Evolutionary conservation across 2,888 invertebrate genomes (phyloP).

Genomic region (Nomada fabriciana): DNA sequence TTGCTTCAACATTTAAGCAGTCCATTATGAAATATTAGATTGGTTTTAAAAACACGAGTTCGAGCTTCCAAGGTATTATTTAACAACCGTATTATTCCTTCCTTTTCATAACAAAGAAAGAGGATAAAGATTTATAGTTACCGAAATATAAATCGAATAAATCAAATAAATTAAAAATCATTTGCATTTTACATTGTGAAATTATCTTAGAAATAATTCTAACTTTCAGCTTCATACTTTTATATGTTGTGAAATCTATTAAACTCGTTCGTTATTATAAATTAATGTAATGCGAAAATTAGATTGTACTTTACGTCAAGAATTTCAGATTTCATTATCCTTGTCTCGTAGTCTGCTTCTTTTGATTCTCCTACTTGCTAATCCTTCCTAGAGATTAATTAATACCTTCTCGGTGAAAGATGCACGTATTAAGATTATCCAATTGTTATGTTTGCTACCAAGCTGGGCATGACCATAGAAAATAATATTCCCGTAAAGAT

Average conservation of each 20-base stretch:
- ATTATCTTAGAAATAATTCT: background rate
- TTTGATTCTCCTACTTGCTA: conserved; percentile 32
- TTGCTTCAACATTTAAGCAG: conserved; percentile 13
- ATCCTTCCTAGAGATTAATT: conserved; percentile 7
- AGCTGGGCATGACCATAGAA: conserved; percentile 89
- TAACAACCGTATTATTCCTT: background rate
- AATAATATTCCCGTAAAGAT: conserved; percentile 93
- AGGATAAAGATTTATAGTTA: background rate
- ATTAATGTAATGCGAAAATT: conserved; percentile 17
- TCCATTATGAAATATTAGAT: conserved; percentile 17
- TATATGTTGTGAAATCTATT: background rate
- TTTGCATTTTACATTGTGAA: conserved; percentile 2
- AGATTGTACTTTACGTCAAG: conserved; percentile 15
- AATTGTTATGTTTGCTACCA: conserved; percentile 85
- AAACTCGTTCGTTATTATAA: conserved; percentile 11
- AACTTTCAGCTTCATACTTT: conserved; percentile 10
- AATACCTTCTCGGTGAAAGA: conserved; percentile 12
- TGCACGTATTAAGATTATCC: conserved; percentile 53
- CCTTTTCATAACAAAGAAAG: background rate
- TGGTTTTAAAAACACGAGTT: conserved; percentile 10
- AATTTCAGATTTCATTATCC: conserved; percentile 30
- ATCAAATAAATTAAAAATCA: conserved; percentile 20
- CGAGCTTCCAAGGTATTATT: conserved; percentile 16
- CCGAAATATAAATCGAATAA: conserved; percentile 10
- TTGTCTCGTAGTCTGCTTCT: conserved; percentile 11